Evolutionary conservation across 2,888 invertebrate species (phyloP).

Genomic region (Coremacera marginata): DNA sequence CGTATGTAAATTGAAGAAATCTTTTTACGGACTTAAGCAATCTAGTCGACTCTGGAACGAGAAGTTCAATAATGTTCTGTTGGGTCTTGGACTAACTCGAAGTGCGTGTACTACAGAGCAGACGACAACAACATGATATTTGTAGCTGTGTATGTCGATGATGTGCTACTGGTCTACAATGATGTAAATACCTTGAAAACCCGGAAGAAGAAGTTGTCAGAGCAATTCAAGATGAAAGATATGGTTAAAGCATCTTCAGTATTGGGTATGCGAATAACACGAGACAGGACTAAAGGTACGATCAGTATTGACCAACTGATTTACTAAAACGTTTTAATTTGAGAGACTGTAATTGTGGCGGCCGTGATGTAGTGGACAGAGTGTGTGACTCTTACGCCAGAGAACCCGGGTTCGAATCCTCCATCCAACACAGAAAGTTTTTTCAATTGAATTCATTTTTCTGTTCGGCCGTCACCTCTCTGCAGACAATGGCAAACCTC

Average conservation of each 20-base stretch:
- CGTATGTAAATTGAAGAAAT: conserved; percentile 34
- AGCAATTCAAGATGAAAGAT: conserved; percentile 47
- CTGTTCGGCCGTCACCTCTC: too few relatives aligned
- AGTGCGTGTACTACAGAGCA: conserved; percentile 39
- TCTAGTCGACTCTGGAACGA: conserved; percentile 43
- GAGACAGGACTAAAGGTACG: conserved; percentile 17
- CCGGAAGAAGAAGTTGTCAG: conserved; percentile 40
- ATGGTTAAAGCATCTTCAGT: conserved; percentile 44
- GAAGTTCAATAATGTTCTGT: conserved; percentile 37
- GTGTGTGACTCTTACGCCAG: too few relatives aligned
- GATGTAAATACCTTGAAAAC: conserved; percentile 30
- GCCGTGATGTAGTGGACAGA: too few relatives aligned
- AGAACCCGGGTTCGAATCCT: too few relatives aligned
- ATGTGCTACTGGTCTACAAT: conserved; percentile 47
- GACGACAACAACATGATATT: conserved; percentile 16
- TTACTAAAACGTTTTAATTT: conserved; percentile 18
- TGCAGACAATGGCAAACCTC: too few relatives aligned
- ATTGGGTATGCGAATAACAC: conserved; percentile 45
- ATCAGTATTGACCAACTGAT: conserved; percentile 45
- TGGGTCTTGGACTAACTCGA: conserved; percentile 38
- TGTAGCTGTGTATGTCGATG: conserved; percentile 51
- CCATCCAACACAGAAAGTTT: too few relatives aligned
- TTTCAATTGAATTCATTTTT: too few relatives aligned
- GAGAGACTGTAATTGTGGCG: too few relatives aligned
- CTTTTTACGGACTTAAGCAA: conserved; percentile 39